Percentiles rank a stretch among this genome's conserved stretches.
Conservation (phyloP, 2,113 vertebrate species). For the Gobius niger region DNA sequence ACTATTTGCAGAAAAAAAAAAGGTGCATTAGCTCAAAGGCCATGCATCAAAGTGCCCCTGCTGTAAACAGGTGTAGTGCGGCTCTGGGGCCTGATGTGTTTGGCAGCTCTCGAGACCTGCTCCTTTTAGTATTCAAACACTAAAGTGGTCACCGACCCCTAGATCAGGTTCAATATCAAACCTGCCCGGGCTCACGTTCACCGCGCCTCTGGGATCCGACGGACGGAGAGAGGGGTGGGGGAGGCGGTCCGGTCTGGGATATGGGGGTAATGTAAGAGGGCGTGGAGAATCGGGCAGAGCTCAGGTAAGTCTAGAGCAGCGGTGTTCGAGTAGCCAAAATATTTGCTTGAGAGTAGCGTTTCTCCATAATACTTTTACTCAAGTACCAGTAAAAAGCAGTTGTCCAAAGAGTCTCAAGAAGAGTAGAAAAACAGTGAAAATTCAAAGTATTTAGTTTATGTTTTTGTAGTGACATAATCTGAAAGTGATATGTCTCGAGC, state of each 20-base stretch:
- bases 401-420: too few species aligned
- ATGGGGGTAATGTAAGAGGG: constrained; percentile 49
- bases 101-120: constrained; percentile 36
- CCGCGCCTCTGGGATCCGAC: constrained; percentile 30
- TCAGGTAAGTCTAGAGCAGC: constrained; percentile 28
- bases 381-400: background rate
- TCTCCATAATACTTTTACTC: background rate
- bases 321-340: too few species aligned
- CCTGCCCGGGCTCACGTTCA: constrained; percentile 37
- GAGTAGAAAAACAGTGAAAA: too few species aligned
- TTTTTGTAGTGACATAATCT: too few species aligned
- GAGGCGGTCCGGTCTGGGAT: too few species aligned
- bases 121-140: constrained; percentile 48
- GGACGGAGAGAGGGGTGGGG: background rate
- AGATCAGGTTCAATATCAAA: constrained; percentile 69
- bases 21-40: background rate
- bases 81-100: constrained; percentile 38
- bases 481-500: too few species aligned
- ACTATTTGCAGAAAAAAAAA: too few species aligned
- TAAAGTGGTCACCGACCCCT: constrained; percentile 9
- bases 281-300: constrained; percentile 60
- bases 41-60: background rate
- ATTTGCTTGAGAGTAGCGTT: too few species aligned
- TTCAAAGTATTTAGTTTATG: too few species aligned
- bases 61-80: constrained; percentile 24